Base-by-base conservation (phyloP, 2,113 vertebrate genomes). In the Spea bombifrons region DNA sequence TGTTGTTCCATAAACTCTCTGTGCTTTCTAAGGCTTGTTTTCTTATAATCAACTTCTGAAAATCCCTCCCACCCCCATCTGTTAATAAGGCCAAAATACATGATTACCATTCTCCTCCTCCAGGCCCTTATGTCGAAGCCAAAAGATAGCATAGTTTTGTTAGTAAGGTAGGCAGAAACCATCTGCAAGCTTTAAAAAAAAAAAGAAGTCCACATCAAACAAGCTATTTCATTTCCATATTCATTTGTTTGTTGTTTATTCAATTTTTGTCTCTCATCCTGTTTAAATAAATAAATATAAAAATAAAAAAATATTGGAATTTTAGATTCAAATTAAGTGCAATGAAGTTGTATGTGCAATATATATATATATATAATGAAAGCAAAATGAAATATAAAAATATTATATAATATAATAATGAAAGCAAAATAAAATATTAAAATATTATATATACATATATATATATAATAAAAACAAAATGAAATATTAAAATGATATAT, bases 161-260 rank as follows among this genome's bases (percentile, higher is more conserved):
- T 17, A 6, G 70, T 53, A 76, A 85, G 55, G 80, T 84, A 82
- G 83, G 75, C 76, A 86, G 77, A 82, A 82, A 82, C 15, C 83
- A 87, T 83, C 79, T 86, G 80, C 47, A 86, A 83, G 83, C 61
- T 83, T 82, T 78, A 77, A 81, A 83, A 86, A 30, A n/a, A 30
- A 30, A 30, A 30, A 30, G 30, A 30, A 83, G 69, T 64, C 65
- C 76, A 82, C 63, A 86, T 71, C 75, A 87, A 83, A 78, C 65
- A 85, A 81, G 82, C 71, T 75, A 78, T 64, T 4, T 6, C 50
- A 52, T 80, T 73, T 85, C 50, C 71, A 81, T 76, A 71, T 52
- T 3, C 5, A 48, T 30, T 67, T 57, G 65, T 66, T 66, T 57
- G 30, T 55, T 73, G 49, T 66, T 79, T 72, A 72, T 47, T 66